These are phyloP conservation scores for Orientallactaga bullata DNA, from an alignment of 2,113 vertebrate genomes.

Conservation along the genomic window DNA sequence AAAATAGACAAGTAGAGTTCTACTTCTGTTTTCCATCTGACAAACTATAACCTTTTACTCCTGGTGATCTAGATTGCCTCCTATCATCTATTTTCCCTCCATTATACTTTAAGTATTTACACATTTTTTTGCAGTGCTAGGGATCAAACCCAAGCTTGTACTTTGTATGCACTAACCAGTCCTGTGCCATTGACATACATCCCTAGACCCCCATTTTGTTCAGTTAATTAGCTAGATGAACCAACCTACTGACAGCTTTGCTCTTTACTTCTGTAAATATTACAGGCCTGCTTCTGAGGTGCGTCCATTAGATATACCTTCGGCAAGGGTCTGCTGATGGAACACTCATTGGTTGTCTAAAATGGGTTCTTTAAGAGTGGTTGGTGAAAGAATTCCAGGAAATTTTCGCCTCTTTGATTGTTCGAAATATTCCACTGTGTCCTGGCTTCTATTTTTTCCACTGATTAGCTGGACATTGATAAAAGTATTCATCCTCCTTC, in stretches of 20 bases:
- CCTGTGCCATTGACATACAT: fast-evolving
- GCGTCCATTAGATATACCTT: neutral
- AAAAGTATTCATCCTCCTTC: neutral
- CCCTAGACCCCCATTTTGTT: neutral
- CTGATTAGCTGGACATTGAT: neutral
- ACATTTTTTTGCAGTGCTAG: neutral
- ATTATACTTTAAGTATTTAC: neutral
- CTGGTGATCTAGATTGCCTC: neutral
- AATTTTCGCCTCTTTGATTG: neutral
- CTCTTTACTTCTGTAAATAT: neutral
- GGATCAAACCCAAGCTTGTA: neutral
- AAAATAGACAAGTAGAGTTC: neutral
- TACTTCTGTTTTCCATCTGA: neutral
- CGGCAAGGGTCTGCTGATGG: neutral
- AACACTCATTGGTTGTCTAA: neutral
- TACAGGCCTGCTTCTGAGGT: neutral
- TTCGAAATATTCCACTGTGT: neutral
- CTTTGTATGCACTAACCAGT: neutral
- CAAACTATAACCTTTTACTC: conserved; percentile 2
- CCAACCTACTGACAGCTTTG: neutral
- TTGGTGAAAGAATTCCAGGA: neutral
- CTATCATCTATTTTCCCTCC: conserved; percentile 3
- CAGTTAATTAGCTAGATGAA: neutral
- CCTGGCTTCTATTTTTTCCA: neutral
- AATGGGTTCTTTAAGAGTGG: neutral